A percentile compares a stretch with the other conserved stretches of the same genome.
Conservation (phyloP, 2,888 invertebrate genomes). For the Caenorhabditis sp. region DNA sequence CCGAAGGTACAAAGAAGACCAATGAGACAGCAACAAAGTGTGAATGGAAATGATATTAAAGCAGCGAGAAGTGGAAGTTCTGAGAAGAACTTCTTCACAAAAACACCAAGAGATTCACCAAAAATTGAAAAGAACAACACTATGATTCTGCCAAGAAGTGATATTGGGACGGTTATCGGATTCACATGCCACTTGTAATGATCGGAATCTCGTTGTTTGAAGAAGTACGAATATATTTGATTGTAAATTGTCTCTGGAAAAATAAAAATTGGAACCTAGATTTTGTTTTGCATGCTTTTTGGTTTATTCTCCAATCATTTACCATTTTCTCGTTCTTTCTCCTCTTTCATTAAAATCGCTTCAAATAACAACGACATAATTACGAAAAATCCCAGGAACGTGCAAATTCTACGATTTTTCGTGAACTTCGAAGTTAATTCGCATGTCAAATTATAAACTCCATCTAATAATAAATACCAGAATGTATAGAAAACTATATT, state of each 20-base stretch:
- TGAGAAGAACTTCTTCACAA: conserved; percentile 14
- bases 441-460: conserved; percentile 22
- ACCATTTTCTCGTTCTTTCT: conserved; percentile 29
- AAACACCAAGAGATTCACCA: conserved; percentile 17
- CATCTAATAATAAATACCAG: conserved; percentile 22
- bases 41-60: conserved; percentile 22
- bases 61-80: conserved; percentile 10
- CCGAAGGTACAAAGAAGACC: conserved; percentile 33
- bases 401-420: conserved; percentile 14
- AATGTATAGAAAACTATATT: conserved; percentile 10
- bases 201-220: conserved; percentile 7
- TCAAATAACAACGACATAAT: conserved; percentile 24
- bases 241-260: conserved; percentile 24
- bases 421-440: conserved; percentile 11
- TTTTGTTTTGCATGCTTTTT: conserved; percentile 1
- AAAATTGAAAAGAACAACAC: conserved; percentile 13
- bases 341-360: conserved; percentile 32
- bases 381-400: conserved; percentile 20
- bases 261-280: too few relatives aligned
- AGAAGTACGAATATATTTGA: conserved; percentile 10
- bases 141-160: conserved; percentile 19
- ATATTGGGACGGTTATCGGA: conserved; percentile 39
- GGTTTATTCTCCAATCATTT: background rate
- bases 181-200: conserved; percentile 40
- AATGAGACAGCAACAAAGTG: conserved; percentile 20